Evolutionary conservation across 2,113 vertebrate species (phyloP), one percentile per base, ranked within the genome.

Genomic region (Thamnophis sirtalis): DNA sequence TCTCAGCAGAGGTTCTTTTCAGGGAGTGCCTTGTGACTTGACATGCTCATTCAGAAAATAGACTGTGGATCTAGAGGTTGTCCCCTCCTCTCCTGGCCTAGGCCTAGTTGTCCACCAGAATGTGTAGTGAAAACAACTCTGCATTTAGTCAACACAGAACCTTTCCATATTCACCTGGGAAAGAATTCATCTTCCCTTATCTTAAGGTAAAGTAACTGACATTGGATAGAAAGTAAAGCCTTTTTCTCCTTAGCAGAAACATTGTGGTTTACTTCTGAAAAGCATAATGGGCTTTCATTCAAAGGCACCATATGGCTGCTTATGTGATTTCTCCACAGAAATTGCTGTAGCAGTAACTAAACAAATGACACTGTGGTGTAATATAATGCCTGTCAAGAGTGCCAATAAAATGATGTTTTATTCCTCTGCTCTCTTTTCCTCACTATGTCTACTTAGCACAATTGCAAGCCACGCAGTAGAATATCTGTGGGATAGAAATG

Each of bases 331-430:
- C 95, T 96, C 94, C 93, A 95, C 96, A 96, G 95, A 95, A 96
- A 96, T 96, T 95, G 96, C 96, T 95, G 95, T 95, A 96, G 96
- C 96, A 96, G 96, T 96, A 96, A 96, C 96, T 97, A 96, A 97
- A 97, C 96, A 97, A 97, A 97, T 97, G 96, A 95, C 96, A 97
- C 96, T 96, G 95, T 96, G 96, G 96, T 96, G 96, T 96, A 97
- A 96, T 97, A 96, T 97, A 97, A 97, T 96, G 96, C 96, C 96
- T 97, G 96, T 97, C 97, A 97, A 96, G 95, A 96, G 84, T 93
- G 95, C 96, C 96, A 96, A 97, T 97, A 97, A 96, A 92, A 96
- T 94, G 96, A 96, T 96, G 96, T 96, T 97, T 97, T 97, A 97
- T 97, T 97, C 94, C 96, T 96, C 94, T 94, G 94, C 94, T 97